These are phyloP conservation scores for Tetrapedia diversipes DNA, from an alignment of 2,888 invertebrate species.

Conservation along the genomic window DNA sequence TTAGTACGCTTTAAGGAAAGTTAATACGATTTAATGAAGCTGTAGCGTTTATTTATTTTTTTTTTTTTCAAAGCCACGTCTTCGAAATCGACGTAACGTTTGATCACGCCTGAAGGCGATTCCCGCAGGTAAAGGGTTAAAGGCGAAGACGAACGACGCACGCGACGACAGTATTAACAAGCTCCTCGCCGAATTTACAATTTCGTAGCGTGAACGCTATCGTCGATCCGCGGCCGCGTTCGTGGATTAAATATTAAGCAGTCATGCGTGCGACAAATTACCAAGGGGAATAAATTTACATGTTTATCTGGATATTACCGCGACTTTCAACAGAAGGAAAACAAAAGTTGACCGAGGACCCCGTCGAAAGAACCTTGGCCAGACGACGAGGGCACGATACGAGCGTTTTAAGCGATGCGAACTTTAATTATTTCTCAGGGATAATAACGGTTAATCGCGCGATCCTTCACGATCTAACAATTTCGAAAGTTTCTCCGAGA, in stretches of 20 bases:
- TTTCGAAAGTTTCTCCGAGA: too few species aligned
- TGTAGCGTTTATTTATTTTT: too few species aligned
- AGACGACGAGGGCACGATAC: conserved; percentile 3
- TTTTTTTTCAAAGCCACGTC: too few species aligned
- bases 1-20: too few species aligned
- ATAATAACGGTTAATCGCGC: too few species aligned
- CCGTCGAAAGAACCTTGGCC: conserved; percentile 9
- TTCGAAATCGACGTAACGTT: too few species aligned
- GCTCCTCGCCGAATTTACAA: conserved; percentile 22
- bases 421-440: too few species aligned
- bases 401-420: background rate
- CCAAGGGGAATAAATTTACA: conserved; percentile 59
- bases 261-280: conserved; percentile 57
- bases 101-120: too few species aligned
- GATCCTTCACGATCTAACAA: too few species aligned
- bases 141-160: conserved; percentile 6
- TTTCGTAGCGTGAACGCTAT: conserved; percentile 42
- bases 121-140: too few species aligned
- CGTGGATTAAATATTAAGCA: conserved; percentile 42
- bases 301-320: conserved; percentile 60
- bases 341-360: conserved; percentile 20
- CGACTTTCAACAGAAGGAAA: conserved; percentile 44
- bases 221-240: conserved; percentile 20
- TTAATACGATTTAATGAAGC: too few species aligned
- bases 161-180: conserved; percentile 19